Evolutionary conservation across 1,140 invertebrate species (phyloP), one percentile per base, ranked within the genome.

Genomic region (Philaenus spumarius): DNA sequence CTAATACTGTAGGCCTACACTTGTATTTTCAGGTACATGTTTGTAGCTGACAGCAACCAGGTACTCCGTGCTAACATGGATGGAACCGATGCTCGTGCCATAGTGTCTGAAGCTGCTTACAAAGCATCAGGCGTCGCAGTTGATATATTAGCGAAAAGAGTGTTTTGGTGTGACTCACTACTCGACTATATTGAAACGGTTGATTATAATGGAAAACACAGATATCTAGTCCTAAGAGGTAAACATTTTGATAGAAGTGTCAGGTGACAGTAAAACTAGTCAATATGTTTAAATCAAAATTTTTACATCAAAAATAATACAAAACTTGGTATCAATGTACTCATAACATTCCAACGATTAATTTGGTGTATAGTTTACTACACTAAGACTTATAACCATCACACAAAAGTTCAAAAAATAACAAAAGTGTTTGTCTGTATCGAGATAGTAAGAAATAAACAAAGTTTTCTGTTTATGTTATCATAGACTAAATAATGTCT

Each of bases 151-250:
- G 85, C 87, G 0, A 85, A 89, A 68, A 77, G 94, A 35, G 82
- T 99, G 7, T 97, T 94, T 73, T 99, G 96, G 90, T 97, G 93
- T 66, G 96, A 98, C 72, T 90, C 90, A 0, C 77, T 97, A 5
- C 73, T 98, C 35, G 95, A 98, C 74, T 98, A 97, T 69, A 98
- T 99, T 61, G 96, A 98, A 69, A 96, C 93, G 0, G 91, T 95
- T 1, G 90, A 97, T 70, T 99, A 98, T 69, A 84, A 95, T 59
- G 97, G 96, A 0, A 78, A 82, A 15, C 80, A 87, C 59, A 77
- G 91, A 35, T 83, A 87, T 40, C 79, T 91, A 67, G 84, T 94
- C 1, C 70, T 93, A 0, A 73, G 90, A 56, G 90, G 74, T 71
- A 59, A 58, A 12, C 19, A 58, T 34, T 22, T 35, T 30, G 26